A percentile compares a stretch with the other conserved stretches of the same genome.
These are phyloP conservation scores for Chaenocephalus aceratus DNA, from an alignment of 2,113 vertebrate species.

Conservation along the genomic window DNA sequence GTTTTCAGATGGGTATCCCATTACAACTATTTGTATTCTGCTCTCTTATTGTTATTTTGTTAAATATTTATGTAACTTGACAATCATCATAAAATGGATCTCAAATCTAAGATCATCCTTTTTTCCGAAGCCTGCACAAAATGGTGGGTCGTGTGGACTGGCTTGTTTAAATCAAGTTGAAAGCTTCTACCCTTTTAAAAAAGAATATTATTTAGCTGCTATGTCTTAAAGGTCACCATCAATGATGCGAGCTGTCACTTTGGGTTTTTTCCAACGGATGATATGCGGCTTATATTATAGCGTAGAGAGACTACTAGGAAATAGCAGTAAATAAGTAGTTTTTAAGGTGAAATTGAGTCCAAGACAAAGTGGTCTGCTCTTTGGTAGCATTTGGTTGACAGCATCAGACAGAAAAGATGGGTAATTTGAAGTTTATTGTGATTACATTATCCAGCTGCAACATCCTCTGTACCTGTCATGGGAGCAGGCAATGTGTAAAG, in stretches of 20 bases:
- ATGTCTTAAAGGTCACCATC: conserved; percentile 38
- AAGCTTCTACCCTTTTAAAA: conserved; percentile 37
- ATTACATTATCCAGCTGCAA: not conserved
- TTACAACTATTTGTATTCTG: not conserved
- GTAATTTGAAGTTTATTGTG: not conserved
- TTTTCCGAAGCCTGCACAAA: not conserved
- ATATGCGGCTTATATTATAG: conserved; percentile 11
- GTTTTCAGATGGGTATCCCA: not conserved
- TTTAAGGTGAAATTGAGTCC: not conserved
- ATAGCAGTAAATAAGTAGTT: not conserved
- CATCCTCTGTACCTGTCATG: not conserved
- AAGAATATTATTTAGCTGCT: conserved; percentile 32
- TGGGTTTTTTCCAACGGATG: conserved; percentile 26
- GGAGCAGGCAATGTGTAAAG: not conserved
- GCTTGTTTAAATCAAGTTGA: conserved; percentile 32
- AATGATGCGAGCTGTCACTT: conserved; percentile 46
- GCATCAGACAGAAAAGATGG: not conserved
- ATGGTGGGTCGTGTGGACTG: conserved; percentile 3
- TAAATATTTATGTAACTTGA: not conserved
- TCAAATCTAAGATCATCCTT: not conserved
- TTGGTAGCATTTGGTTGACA: not conserved
- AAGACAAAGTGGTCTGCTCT: not conserved
- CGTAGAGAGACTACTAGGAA: not conserved
- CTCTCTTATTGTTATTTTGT: not conserved
- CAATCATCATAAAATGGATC: not conserved